A percentile compares a stretch with the other conserved stretches of the same genome.
Evolutionary conservation across 2,113 vertebrate genomes (phyloP).

Genomic region (Sinocyclocheilus anophthalmus): DNA sequence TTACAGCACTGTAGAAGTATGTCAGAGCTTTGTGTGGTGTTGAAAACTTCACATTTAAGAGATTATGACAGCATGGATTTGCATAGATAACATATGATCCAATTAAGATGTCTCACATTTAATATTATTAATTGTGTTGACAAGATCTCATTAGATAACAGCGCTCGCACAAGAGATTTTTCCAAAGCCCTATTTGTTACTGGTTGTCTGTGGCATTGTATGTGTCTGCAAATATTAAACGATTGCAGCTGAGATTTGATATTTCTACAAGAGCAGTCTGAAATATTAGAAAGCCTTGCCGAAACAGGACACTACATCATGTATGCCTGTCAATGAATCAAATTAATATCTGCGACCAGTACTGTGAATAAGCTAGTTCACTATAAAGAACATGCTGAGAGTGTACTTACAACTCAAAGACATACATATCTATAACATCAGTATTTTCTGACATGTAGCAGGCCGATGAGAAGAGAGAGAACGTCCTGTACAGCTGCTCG

Average conservation of each 20-base stretch:
- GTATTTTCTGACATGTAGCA: slow-evolving; percentile 12
- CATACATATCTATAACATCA: background rate
- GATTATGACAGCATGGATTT: slow-evolving; percentile 2
- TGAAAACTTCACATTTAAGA: background rate
- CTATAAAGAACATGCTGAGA: background rate
- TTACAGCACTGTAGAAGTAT: background rate
- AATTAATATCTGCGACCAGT: background rate
- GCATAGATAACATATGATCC: slow-evolving; percentile 7
- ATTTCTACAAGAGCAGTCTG: background rate
- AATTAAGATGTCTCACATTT: background rate
- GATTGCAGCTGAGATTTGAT: background rate
- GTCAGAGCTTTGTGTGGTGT: background rate
- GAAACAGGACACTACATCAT: background rate
- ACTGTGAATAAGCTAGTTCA: background rate
- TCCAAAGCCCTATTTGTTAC: no score
- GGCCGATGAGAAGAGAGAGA: background rate
- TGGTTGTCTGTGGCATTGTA: no score
- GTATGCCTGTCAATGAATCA: background rate
- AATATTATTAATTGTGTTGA: background rate
- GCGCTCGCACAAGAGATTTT: background rate
- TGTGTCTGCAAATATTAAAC: no score
- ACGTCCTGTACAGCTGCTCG: slow-evolving; percentile 12
- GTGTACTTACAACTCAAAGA: background rate
- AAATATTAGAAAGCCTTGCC: background rate
- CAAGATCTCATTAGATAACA: background rate